Percentiles rank a stretch among this genome's conserved stretches.
Evolutionary conservation across 2,888 invertebrate species (phyloP).

Genomic region (Myathropa florea): DNA sequence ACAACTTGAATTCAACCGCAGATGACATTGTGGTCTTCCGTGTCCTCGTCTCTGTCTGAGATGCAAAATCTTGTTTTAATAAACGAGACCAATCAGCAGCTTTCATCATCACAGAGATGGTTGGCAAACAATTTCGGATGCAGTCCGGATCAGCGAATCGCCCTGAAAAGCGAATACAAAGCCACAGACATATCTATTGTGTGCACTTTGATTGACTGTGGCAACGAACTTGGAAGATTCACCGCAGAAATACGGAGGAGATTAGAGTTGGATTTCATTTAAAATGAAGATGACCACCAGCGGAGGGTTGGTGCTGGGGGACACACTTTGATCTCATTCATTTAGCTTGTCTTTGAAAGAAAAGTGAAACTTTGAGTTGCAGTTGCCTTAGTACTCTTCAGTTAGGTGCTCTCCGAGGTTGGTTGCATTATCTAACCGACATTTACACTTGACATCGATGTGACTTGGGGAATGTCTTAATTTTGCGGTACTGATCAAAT

Average conservation of each 20-base stretch:
- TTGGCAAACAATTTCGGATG: constrained; percentile 43
- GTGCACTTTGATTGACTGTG: background rate
- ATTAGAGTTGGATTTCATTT: constrained; percentile 39
- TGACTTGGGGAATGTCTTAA: constrained; percentile 7
- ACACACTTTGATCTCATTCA: constrained; percentile 20
- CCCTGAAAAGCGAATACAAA: constrained; percentile 14
- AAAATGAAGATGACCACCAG: constrained; percentile 26
- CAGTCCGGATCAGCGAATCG: constrained; percentile 25
- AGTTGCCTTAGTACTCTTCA: background rate
- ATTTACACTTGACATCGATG: constrained; percentile 53
- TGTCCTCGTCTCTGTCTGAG: background rate
- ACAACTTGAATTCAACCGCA: constrained; percentile 23
- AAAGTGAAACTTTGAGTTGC: constrained; percentile 43
- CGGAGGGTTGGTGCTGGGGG: background rate
- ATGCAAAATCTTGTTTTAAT: constrained; percentile 21
- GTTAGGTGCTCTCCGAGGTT: background rate
- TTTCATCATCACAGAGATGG: constrained; percentile 48
- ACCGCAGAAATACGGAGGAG: constrained; percentile 1
- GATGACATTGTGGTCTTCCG: constrained; percentile 28
- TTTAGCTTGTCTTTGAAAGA: constrained; percentile 24
- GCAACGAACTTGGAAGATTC: constrained; percentile 8
- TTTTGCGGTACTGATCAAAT: constrained; percentile 34
- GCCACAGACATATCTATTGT: constrained; percentile 45
- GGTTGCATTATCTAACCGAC: constrained; percentile 12
- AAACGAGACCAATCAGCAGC: constrained; percentile 37